Conservation (phyloP, 2,888 invertebrate genomes). For the Rhagonycha lutea region DNA sequence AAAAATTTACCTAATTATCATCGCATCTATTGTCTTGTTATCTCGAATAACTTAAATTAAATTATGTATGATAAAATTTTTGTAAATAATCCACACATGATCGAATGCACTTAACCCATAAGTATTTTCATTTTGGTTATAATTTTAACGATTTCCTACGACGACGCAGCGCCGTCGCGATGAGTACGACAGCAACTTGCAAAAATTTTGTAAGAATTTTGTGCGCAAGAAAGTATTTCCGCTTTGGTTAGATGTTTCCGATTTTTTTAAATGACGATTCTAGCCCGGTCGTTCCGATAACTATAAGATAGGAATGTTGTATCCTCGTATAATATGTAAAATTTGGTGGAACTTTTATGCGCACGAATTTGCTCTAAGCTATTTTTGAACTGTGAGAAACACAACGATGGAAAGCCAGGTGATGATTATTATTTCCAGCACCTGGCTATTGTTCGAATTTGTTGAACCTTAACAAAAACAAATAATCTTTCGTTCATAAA, state of each 20-base stretch:
- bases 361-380: slow-evolving; percentile 17
- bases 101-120: background rate
- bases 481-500: background rate
- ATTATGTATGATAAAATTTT: background rate
- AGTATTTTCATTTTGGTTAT: background rate
- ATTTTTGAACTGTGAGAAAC: slow-evolving; percentile 30
- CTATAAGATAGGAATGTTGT: background rate
- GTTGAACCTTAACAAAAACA: slow-evolving; percentile 9
- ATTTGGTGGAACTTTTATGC: background rate
- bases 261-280: slow-evolving; percentile 5
- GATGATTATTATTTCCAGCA: slow-evolving; percentile 10
- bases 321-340: background rate
- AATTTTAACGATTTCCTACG: background rate
- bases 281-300: slow-evolving; percentile 5
- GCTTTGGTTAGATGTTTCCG: slow-evolving; percentile 9
- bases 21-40: background rate
- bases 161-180: background rate
- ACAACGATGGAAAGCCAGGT: slow-evolving; percentile 9
- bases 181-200: background rate
- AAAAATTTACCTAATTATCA: background rate
- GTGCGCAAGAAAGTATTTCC: background rate
- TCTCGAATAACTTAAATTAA: background rate
- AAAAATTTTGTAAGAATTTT: background rate
- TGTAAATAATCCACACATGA: background rate
- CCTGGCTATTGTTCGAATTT: slow-evolving; percentile 27